Evolutionary conservation across 2,797 vertebrate genomes (phyloP), one percentile per base, ranked within the genome.

Genomic region (Bradypus variegatus): DNA sequence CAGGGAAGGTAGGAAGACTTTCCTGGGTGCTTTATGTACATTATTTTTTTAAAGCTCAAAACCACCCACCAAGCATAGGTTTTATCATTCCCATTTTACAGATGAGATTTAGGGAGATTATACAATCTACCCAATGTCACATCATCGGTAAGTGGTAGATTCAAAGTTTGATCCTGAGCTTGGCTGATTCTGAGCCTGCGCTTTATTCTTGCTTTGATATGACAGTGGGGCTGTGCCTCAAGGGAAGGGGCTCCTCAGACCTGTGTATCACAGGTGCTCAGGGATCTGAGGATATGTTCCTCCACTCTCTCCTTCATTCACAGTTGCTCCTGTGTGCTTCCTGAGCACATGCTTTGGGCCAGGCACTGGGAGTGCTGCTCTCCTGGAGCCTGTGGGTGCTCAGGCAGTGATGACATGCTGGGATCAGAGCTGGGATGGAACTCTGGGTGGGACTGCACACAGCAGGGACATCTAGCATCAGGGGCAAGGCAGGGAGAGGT

Each of bases 1-100:
- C n/a, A 21, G 25, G 6, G 23, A 62, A 36, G 58, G 16, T 36
- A 5, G 79, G 82, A 29, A 19, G 25, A 67, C 70, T 41, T 77
- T 33, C 16, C 50, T 18, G 33, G 73, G n/a, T 60, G 50, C n/a
- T 82, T 50, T 75, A 25, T 23, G 31, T 27, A 25, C 5, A 6
- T 38, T 70, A 27, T 92, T 93, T 92, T 90, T 76, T 86, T 88
- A 53, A 72, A 88, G 83, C 55, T 60, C 67, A 29, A n/a, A 53
- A 31, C 2, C 18, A 29, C 23, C 41, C 45, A n/a, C 38, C 31
- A 53, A 33, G 29, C 12, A 33, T 33, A 78, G 55, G 41, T 64
- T 76, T 84, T 27, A 80, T 69, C 16, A 65, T 2, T 45, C 53
- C 33, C 12, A 21, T 65, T 64, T 94, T 48, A 50, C 36, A 78